Evolutionary conservation across 2,797 vertebrate species (phyloP).

Genomic region (Clarias laeviceps): DNA sequence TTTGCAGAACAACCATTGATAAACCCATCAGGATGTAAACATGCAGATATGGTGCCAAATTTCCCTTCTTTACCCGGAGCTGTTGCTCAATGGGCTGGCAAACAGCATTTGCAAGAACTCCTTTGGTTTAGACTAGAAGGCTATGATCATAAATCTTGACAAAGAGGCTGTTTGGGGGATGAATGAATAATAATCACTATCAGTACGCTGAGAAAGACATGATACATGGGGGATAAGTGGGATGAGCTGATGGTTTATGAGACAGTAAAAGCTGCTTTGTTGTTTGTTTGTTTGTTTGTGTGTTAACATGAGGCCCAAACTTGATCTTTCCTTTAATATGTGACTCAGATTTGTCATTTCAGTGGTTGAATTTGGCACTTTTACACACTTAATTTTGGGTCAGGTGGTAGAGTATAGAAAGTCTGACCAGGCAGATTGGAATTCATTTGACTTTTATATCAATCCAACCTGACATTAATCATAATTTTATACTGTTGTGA

Average conservation of each 20-base stretch:
- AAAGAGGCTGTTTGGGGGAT: slow-evolving; percentile 53
- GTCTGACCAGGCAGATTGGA: neutral
- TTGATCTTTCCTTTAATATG: neutral
- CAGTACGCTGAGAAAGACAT: slow-evolving; percentile 39
- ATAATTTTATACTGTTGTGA: neutral
- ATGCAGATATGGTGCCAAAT: slow-evolving; percentile 43
- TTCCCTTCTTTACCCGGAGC: slow-evolving; percentile 45
- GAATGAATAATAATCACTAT: slow-evolving; percentile 58
- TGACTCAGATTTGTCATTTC: neutral
- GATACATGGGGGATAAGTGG: slow-evolving; percentile 11
- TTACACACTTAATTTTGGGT: too few species aligned
- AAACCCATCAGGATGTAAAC: slow-evolving; percentile 70
- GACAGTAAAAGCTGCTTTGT: slow-evolving; percentile 55
- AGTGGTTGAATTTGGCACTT: neutral
- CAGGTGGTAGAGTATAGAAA: neutral
- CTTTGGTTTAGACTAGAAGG: slow-evolving; percentile 20
- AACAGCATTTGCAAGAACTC: slow-evolving; percentile 51
- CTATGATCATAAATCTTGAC: slow-evolving; percentile 58
- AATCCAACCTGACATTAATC: neutral
- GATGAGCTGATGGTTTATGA: slow-evolving; percentile 37
- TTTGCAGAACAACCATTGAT: slow-evolving; percentile 62
- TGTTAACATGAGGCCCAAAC: too few species aligned
- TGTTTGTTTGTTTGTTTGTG: neutral
- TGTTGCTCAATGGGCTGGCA: slow-evolving; percentile 47
- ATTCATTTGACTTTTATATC: neutral